Evolutionary conservation across 2,797 vertebrate species (phyloP).

Genomic region (Halcyon smyrnensis): DNA sequence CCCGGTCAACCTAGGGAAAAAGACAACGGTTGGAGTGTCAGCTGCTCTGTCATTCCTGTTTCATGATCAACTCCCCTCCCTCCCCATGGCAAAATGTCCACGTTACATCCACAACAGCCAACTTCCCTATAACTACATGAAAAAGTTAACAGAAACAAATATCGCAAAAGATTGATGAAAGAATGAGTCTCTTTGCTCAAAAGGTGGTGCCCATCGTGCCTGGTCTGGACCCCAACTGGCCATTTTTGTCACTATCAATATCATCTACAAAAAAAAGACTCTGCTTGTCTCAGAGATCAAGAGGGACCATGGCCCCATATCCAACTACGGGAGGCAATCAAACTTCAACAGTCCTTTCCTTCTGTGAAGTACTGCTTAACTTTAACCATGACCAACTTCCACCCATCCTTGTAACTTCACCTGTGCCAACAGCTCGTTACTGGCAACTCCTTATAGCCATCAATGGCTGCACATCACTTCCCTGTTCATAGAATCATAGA

Average conservation of each 20-base stretch:
- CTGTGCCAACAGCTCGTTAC: neutral
- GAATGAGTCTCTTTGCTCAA: neutral
- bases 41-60: neutral
- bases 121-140: neutral
- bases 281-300: neutral
- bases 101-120: neutral
- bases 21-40: neutral
- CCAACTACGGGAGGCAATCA: neutral
- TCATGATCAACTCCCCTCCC: neutral
- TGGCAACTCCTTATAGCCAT: neutral
- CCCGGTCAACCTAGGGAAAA: conserved; percentile 90
- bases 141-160: neutral
- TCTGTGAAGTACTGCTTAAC: neutral
- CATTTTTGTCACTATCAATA: neutral
- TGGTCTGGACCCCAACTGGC: neutral
- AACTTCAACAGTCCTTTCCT: neutral
- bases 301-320: neutral
- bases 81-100: neutral
- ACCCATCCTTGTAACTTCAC: neutral
- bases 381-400: neutral
- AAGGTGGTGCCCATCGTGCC: neutral
- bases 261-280: neutral
- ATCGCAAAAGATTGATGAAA: neutral
- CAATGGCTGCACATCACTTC: neutral
- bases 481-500: neutral